Conservation (phyloP, 2,113 vertebrate species). For the Lagenorhynchus albirostris region DNA sequence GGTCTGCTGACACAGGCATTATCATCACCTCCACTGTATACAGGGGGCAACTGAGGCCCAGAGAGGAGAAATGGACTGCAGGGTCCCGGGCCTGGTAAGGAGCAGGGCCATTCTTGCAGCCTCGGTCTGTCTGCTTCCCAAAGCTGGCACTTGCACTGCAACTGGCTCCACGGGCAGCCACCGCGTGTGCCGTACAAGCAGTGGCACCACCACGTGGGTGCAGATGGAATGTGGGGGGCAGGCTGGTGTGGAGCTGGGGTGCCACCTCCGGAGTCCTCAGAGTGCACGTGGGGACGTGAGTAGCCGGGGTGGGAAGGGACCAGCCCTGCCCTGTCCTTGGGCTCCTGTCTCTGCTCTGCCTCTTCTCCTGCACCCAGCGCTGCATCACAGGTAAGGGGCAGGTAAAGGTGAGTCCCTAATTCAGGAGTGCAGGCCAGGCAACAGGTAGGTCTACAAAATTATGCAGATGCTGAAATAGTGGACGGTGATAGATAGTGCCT, state of each 20-base stretch:
- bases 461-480: not conserved
- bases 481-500: not conserved
- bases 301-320: no score
- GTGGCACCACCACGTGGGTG: not conserved
- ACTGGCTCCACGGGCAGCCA: no score
- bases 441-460: not conserved
- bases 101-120: not conserved
- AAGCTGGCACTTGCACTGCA: not conserved
- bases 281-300: not conserved
- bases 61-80: not conserved
- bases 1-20: not conserved
- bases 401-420: not conserved
- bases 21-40: not conserved
- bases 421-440: not conserved
- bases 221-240: not conserved
- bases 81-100: not conserved
- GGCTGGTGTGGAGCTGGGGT: no score
- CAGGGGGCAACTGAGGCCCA: not conserved
- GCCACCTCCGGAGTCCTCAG: not conserved
- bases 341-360: not conserved
- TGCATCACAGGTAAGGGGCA: not conserved
- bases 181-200: not conserved
- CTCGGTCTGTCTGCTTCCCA: not conserved
- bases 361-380: not conserved
- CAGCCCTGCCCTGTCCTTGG: accelerated